Evolutionary conservation across 2,888 invertebrate genomes (phyloP).

Genomic region (Synergus gifuensis): DNA sequence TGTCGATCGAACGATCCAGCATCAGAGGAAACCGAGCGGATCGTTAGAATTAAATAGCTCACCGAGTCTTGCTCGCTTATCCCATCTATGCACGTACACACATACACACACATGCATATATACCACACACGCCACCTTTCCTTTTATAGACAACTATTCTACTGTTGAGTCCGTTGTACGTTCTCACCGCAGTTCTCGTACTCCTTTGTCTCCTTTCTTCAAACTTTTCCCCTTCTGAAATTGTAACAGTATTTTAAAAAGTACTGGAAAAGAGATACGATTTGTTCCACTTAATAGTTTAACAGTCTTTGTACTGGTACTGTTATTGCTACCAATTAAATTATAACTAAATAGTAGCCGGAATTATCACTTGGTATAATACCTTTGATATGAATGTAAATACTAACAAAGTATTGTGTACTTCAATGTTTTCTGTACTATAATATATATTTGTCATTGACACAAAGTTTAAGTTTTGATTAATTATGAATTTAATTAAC

Average conservation of each 20-base stretch:
- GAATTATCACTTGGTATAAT: too few species aligned
- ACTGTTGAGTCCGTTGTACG: conserved; percentile 3
- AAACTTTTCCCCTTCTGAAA: conserved; percentile 19
- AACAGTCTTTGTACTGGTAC: too few species aligned
- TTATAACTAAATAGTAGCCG: too few species aligned
- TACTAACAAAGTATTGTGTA: too few species aligned
- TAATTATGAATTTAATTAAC: too few species aligned
- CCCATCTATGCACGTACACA: conserved; percentile 49
- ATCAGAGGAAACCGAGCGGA: conserved; percentile 61
- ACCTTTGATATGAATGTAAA: too few species aligned
- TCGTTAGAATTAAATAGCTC: conserved; percentile 54
- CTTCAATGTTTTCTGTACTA: too few species aligned
- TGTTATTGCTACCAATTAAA: too few species aligned
- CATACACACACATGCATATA: background rate
- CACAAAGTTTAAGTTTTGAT: too few species aligned
- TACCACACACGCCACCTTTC: background rate
- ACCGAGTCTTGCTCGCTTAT: conserved; percentile 53
- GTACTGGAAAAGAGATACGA: background rate
- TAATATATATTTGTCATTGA: too few species aligned
- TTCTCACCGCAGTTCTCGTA: conserved; percentile 21
- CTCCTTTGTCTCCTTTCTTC: conserved; percentile 23
- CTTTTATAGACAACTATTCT: background rate
- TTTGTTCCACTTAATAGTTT: too few species aligned
- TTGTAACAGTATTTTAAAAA: conserved; percentile 24
- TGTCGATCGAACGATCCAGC: conserved; percentile 52